These are phyloP conservation scores for Gastracanthus pulcherrimus DNA, from an alignment of 2,888 invertebrate species.

Conservation along the genomic window DNA sequence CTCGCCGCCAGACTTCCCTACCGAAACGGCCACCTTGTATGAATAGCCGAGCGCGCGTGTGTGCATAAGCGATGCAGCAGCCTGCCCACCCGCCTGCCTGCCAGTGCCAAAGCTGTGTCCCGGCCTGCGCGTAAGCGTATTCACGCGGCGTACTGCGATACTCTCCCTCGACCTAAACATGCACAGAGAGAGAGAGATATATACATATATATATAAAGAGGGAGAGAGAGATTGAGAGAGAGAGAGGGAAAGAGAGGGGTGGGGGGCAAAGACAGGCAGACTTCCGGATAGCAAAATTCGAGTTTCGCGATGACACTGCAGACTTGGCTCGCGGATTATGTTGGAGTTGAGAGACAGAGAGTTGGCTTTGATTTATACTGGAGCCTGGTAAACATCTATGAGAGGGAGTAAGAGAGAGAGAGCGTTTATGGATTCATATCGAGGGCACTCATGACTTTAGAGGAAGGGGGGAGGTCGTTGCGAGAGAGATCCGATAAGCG, in stretches of 20 bases:
- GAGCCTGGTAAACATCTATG: constrained; percentile 2
- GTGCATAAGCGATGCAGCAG: not conserved
- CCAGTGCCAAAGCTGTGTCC: not conserved
- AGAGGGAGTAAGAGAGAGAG: not conserved
- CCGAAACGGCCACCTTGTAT: not conserved
- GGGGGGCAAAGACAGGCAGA: no score
- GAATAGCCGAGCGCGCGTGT: not conserved
- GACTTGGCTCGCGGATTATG: not conserved
- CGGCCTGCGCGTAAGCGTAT: constrained; percentile 16
- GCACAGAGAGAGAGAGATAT: no score
- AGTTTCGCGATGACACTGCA: no score
- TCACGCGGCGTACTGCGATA: constrained; percentile 16
- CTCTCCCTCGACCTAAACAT: not conserved
- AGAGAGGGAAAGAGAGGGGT: no score
- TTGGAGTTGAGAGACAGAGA: not conserved
- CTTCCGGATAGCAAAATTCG: no score
- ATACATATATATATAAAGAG: no score
- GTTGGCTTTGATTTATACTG: not conserved
- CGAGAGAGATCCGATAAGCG: constrained; percentile 31
- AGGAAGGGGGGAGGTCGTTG: not conserved
- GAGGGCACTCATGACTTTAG: not conserved
- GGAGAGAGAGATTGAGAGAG: no score
- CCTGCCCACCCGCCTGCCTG: not conserved
- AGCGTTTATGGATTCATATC: constrained; percentile 11
- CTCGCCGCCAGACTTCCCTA: not conserved